Percentiles rank a stretch among this genome's conserved stretches.
These are phyloP conservation scores for Leptobrachium ailaonicum DNA, from an alignment of 2,113 vertebrate species.

Conservation along the genomic window DNA sequence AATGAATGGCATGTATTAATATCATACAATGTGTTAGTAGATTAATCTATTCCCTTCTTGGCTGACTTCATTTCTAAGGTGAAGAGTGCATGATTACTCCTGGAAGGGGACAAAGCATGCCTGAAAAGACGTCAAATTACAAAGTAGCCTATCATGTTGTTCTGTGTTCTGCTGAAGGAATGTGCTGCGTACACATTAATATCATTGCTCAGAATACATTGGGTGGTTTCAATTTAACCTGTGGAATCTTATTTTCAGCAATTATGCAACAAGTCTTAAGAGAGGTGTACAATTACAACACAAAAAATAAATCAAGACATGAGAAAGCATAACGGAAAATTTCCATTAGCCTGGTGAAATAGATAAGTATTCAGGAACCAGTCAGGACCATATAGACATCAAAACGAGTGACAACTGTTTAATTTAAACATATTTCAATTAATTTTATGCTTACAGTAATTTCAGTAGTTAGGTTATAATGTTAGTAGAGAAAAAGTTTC, in stretches of 20 bases:
- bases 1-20: too few species aligned
- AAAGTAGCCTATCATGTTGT: conserved; percentile 38
- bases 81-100: conserved; percentile 19
- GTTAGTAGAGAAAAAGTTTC: too few species aligned
- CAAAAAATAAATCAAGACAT: background rate
- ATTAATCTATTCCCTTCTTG: conserved; percentile 18
- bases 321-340: too few species aligned
- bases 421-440: too few species aligned
- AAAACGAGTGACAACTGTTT: too few species aligned
- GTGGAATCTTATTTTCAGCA: conserved; percentile 10
- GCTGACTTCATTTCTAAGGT: conserved; percentile 23
- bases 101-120: conserved; percentile 24
- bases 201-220: conserved; percentile 27
- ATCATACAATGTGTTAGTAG: too few species aligned
- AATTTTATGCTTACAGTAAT: too few species aligned
- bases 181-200: conserved; percentile 36
- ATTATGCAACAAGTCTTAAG: conserved; percentile 14
- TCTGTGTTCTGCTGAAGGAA: conserved; percentile 11
- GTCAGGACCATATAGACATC: too few species aligned
- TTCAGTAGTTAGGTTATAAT: too few species aligned
- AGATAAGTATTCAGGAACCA: too few species aligned
- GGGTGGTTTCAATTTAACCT: conserved; percentile 19
- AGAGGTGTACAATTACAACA: conserved; percentile 1
- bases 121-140: conserved; percentile 40
- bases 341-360: too few species aligned